Conservation (phyloP, 2,888 invertebrate species). For the Ditula angustiorana region DNA sequence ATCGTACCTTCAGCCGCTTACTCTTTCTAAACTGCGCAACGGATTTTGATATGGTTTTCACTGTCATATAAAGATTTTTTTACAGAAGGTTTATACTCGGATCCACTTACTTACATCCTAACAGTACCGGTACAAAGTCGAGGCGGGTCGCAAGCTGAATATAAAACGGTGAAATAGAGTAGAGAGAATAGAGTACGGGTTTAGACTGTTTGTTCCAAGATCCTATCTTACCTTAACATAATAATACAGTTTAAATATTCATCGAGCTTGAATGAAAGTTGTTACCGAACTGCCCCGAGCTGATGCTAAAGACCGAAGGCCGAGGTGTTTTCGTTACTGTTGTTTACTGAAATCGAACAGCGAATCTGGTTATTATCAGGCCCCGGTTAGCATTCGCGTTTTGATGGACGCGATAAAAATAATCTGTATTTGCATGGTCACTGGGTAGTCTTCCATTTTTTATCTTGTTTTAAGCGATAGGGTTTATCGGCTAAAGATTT, state of each 20-base stretch:
- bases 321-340: slow-evolving; percentile 27
- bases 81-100: too few relatives aligned
- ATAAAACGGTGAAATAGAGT: too few relatives aligned
- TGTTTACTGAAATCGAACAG: slow-evolving; percentile 39
- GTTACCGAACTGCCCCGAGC: slow-evolving; percentile 8
- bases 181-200: too few relatives aligned
- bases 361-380: slow-evolving; percentile 43
- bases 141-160: too few relatives aligned
- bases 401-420: slow-evolving; percentile 32
- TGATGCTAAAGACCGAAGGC: slow-evolving; percentile 22
- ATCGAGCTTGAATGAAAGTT: background rate
- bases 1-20: too few relatives aligned
- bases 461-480: slow-evolving; percentile 26
- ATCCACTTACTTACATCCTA: too few relatives aligned
- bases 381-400: slow-evolving; percentile 14
- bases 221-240: too few relatives aligned
- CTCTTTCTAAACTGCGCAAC: too few relatives aligned
- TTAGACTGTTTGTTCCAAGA: too few relatives aligned
- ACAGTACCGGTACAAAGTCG: too few relatives aligned
- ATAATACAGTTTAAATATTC: background rate
- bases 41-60: too few relatives aligned
- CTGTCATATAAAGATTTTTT: too few relatives aligned
- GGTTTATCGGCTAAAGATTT: slow-evolving; percentile 25
- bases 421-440: slow-evolving; percentile 27
- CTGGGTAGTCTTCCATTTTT: slow-evolving; percentile 35